Base-by-base conservation (phyloP, 2,888 invertebrate genomes). In the Smittia sp. region DNA sequence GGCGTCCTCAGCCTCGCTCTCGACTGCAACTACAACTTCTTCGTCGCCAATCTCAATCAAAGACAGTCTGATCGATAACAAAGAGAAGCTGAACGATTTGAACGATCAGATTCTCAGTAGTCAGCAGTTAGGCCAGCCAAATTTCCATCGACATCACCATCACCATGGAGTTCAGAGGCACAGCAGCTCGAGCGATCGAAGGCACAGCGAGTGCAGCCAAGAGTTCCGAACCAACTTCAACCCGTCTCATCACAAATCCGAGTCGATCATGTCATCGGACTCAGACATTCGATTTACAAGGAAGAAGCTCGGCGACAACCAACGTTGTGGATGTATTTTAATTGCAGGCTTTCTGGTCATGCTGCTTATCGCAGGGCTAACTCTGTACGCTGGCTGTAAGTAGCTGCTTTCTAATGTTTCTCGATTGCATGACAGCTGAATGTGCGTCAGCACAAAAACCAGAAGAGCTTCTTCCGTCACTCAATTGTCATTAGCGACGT, bases 201-300 rank as follows among this genome's bases (percentile, higher is more conserved):
- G 38, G 7, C 58, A 24, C n/a, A 73, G 72, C 25, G 18, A 27
- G 9, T 15, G 38, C 13, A 65, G 65, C 58, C 66, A 66, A 32
- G 67, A 74, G 20, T 67, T 67, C 54, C 52, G 67, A 54, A 54
- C 27, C 41, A 62, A 63, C 41, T 63, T 38, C 25, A 68, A 74
- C 58, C 27, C 62, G 15, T 74, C 74, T 20, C 41, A 69, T 27
- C 74, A 74, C 11, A 83, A 84, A 65, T 89, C 93, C 46, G 92
- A 92, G 81, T 93, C 93, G 39, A 92, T 93, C 74, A 83, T 92
- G 78, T 92, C 93, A 0, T 91, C 92, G 76, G 92, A 93, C 85
- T 94, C 93, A 78, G 93, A 94, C 82, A 94, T 94, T 80, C 86
- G 93, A 77, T 94, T 94, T 83, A 94, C 94, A 15, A 86, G 92